phyloP scores from a whole-genome alignment of 2,797 vertebrate genomes.

The Ibycter americanus region DNA sequence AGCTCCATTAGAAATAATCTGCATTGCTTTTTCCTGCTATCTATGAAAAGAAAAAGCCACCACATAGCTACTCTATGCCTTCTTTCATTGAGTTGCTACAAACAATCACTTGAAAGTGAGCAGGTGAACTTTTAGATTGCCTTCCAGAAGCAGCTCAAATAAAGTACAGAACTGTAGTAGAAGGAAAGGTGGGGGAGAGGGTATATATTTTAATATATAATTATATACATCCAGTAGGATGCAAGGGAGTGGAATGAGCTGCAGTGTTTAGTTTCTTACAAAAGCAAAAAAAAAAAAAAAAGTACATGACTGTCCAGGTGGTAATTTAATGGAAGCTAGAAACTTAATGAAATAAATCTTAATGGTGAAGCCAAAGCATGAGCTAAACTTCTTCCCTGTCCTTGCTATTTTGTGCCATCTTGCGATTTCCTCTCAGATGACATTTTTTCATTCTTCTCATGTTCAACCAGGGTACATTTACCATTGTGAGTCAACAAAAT shows the following conservation, averaged over 20 bases:
- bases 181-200: background rate
- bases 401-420: background rate
- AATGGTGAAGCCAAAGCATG: background rate
- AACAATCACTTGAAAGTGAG: background rate
- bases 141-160: background rate
- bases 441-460: background rate
- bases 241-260: background rate
- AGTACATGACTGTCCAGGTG: background rate
- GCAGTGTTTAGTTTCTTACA: background rate
- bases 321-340: background rate
- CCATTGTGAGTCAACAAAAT: background rate
- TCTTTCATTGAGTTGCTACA: background rate
- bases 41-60: background rate
- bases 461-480: background rate
- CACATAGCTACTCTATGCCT: background rate
- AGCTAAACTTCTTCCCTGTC: background rate
- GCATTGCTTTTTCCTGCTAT: background rate
- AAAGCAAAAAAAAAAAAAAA: background rate
- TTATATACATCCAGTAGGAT: background rate
- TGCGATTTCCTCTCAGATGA: background rate
- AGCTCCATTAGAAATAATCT: background rate
- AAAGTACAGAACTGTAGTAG: background rate
- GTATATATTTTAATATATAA: no score
- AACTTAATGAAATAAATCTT: background rate
- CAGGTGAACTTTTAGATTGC: background rate